Percentiles rank a stretch among this genome's conserved stretches.
Evolutionary conservation across 1,140 invertebrate genomes (phyloP).

Genomic region (Argopecten irradians): DNA sequence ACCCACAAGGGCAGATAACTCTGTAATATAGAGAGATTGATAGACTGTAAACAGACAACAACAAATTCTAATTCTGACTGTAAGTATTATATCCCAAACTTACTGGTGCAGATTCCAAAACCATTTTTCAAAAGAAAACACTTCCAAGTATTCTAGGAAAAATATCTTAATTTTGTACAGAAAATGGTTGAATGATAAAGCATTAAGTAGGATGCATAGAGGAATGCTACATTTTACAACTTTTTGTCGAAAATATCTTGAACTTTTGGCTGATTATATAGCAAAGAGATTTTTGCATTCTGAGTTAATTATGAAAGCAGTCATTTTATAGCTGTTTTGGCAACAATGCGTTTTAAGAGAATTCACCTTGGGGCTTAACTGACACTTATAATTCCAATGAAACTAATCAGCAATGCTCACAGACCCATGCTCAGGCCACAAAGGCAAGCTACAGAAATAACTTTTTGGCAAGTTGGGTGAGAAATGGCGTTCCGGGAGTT

Average conservation of each 20-base stretch:
- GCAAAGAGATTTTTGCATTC: neutral
- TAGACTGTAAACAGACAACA: too few species aligned
- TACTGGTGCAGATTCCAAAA: too few species aligned
- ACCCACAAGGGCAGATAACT: too few species aligned
- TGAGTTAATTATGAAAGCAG: neutral
- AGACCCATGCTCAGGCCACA: neutral
- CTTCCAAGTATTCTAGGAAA: neutral
- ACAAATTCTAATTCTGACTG: too few species aligned
- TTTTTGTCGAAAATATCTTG: neutral
- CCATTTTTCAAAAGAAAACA: neutral
- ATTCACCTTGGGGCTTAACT: neutral
- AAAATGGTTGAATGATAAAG: neutral
- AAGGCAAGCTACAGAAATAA: neutral
- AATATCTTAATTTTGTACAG: neutral
- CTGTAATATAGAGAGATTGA: too few species aligned
- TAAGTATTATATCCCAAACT: too few species aligned
- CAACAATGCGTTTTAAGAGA: neutral
- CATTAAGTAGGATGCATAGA: neutral
- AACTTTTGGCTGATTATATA: neutral
- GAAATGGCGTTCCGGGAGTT: neutral
- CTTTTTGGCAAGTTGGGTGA: constrained; percentile 8
- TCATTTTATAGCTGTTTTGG: neutral
- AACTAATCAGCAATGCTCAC: neutral
- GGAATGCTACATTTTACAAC: neutral
- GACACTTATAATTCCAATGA: neutral